Percentiles rank a stretch among this genome's conserved stretches.
Conservation (phyloP, 2,888 invertebrate species). For the Drosophila buzzatii region DNA sequence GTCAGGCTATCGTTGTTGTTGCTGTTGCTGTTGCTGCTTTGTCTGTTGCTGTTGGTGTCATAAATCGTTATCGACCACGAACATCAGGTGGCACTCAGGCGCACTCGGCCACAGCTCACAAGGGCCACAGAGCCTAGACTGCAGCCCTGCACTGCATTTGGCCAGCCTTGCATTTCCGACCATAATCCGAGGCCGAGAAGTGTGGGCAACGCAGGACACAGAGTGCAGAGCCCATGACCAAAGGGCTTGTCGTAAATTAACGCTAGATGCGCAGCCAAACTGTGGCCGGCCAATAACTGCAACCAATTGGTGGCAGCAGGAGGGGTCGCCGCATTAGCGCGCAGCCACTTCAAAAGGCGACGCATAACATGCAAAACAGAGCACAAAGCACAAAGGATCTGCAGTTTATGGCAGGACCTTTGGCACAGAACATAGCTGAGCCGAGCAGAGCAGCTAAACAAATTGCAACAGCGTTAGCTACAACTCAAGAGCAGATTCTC, state of each 20-base stretch:
- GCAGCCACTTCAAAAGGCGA: constrained; percentile 56
- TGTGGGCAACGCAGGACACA: constrained; percentile 1
- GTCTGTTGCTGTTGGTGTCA: constrained; percentile 65
- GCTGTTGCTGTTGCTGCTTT: constrained; percentile 30
- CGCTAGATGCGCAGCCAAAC: constrained; percentile 49
- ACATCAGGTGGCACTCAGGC: constrained; percentile 82
- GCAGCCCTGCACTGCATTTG: constrained; percentile 24
- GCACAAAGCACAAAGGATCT: constrained; percentile 55
- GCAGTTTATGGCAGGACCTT: constrained; percentile 67
- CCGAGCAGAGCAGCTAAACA: not conserved
- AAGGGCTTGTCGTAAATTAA: constrained; percentile 77
- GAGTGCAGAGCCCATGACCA: constrained; percentile 46
- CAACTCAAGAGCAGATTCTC: not conserved
- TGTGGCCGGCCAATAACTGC: constrained; percentile 25
- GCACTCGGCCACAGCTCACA: constrained; percentile 50
- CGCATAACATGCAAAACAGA: constrained; percentile 69
- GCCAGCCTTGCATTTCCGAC: constrained; percentile 52
- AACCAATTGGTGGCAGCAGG: constrained; percentile 4
- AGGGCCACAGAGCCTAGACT: constrained; percentile 15
- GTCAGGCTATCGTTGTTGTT: constrained; percentile 47
- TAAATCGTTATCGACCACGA: constrained; percentile 82
- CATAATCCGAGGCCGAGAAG: constrained; percentile 57
- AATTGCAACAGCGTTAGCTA: not conserved
- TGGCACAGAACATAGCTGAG: not conserved
- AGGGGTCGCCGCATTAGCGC: constrained; percentile 45